phyloP scores from a whole-genome alignment of 2,888 invertebrate species.

The Podabrus alpinus region DNA sequence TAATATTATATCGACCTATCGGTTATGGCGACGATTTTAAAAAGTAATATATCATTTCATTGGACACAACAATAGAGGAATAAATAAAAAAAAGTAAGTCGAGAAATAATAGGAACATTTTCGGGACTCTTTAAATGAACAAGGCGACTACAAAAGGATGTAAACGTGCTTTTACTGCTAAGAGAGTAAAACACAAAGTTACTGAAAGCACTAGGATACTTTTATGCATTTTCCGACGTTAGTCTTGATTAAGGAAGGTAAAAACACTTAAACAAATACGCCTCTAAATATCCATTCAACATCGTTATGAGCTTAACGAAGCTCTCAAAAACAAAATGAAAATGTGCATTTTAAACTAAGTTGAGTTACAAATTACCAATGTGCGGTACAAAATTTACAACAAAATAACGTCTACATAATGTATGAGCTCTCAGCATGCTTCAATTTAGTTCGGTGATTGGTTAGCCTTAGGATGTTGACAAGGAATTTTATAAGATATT shows the following conservation, averaged over 20 bases:
- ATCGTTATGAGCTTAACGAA: slow-evolving; percentile 7
- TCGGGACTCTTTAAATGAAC: not conserved
- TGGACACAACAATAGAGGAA: not conserved
- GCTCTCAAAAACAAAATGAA: slow-evolving; percentile 11
- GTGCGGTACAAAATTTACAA: slow-evolving; percentile 9
- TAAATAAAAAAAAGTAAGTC: not conserved
- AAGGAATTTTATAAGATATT: slow-evolving; percentile 17
- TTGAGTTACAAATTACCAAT: slow-evolving; percentile 8
- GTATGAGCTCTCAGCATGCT: slow-evolving; percentile 5
- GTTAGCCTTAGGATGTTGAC: slow-evolving; percentile 13
- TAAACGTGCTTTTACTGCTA: slow-evolving; percentile 7
- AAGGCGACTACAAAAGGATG: not conserved
- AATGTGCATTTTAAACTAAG: slow-evolving; percentile 20
- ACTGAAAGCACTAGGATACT: not conserved
- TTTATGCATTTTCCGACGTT: slow-evolving; percentile 11
- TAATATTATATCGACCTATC: too few relatives aligned
- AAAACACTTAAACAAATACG: slow-evolving; percentile 7
- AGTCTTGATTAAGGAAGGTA: slow-evolving; percentile 11
- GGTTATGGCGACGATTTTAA: not conserved
- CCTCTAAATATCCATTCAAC: slow-evolving; percentile 13
- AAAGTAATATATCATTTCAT: not conserved
- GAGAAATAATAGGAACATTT: not conserved
- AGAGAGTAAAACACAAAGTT: not conserved
- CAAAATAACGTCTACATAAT: slow-evolving; percentile 3
- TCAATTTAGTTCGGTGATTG: slow-evolving; percentile 24